Evolutionary conservation across 2,113 vertebrate genomes (phyloP), one percentile per base, ranked within the genome.

Genomic region (Choloepus hoffmanni): DNA sequence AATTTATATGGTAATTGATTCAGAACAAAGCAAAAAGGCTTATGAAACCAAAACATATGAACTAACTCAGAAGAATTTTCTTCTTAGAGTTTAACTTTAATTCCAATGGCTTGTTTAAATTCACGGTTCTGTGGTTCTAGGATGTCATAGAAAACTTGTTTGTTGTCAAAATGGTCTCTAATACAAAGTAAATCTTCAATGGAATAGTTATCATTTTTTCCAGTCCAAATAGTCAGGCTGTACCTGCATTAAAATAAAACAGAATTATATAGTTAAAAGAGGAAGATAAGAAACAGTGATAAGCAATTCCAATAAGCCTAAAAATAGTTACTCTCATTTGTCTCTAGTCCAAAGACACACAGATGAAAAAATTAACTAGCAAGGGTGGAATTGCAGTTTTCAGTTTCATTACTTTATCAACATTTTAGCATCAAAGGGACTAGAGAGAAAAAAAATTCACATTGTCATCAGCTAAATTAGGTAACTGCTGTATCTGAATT

Each of bases 191-290:
- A 95, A 96, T 99, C 99, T 97, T 99, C 98, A 40, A 98, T 85
- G 19, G 98, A 97, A 68, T 99, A 98, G 16, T 88, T 3, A 77
- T 99, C 99, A 28, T 97, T 93, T 76, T 98, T 99, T 82, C 98
- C 98, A 15, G 99, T 99, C 99, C 99, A 99, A 97, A 99, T 90
- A 13, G 99, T 99, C 68, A 99, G 98, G 92, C 98, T 99, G 97
- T 99, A 99, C 87, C 99, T 99, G 96, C 40, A 97, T 92, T 7
- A 94, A 96, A 88, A 97, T 30, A 97, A 92, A 96, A 96, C 33
- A 10, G 53, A 33, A 92, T 79, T 40, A 53, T 3, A 26, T 33
- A 90, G 79, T 67, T 93, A 92, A 96, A 58, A 53, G 30, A 8
- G 23, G 93, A 94, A 53, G 21, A 74, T 7, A 9, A 33, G 83